phyloP scores from a whole-genome alignment of 2,797 vertebrate genomes.

The Luscinia luscinia region DNA sequence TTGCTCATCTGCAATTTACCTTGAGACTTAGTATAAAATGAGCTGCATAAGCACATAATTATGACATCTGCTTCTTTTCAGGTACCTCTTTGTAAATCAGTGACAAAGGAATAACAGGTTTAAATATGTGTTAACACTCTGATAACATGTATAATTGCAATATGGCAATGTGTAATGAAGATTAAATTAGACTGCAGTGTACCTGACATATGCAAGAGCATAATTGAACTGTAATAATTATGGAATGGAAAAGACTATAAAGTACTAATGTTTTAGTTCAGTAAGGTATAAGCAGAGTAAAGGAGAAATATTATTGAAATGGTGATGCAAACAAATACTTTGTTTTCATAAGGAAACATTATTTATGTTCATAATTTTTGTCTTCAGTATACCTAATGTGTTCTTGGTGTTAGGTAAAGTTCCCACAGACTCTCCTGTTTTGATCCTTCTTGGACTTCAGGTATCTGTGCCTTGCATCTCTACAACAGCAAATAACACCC shows the following conservation, averaged over 20 bases:
- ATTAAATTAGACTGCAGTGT: conserved; percentile 83
- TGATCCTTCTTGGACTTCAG: not conserved
- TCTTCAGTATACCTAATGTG: not conserved
- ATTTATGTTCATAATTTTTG: not conserved
- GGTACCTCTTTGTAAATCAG: conserved; percentile 81
- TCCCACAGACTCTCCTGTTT: not conserved
- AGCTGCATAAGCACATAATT: conserved; percentile 83
- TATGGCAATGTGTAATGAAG: conserved; percentile 84
- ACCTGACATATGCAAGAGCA: conserved; percentile 75
- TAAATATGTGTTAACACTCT: conserved; percentile 85
- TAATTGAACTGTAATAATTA: conserved; percentile 72
- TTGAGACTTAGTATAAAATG: conserved; percentile 76
- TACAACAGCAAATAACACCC: not conserved
- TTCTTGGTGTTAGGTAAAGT: not conserved
- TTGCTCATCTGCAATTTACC: conserved; percentile 84
- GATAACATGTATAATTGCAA: conserved; percentile 86
- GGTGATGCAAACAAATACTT: not conserved
- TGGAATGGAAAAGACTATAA: conserved; percentile 29
- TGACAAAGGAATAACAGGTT: conserved; percentile 84
- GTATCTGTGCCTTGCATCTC: not conserved
- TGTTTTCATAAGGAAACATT: not conserved
- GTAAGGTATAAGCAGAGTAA: not conserved
- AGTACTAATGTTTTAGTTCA: conserved; percentile 49
- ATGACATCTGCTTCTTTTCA: conserved; percentile 84
- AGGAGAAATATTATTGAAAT: conserved; percentile 14